phyloP scores from a whole-genome alignment of 2,888 invertebrate species.

The Caenorhabditis zanzibari region DNA sequence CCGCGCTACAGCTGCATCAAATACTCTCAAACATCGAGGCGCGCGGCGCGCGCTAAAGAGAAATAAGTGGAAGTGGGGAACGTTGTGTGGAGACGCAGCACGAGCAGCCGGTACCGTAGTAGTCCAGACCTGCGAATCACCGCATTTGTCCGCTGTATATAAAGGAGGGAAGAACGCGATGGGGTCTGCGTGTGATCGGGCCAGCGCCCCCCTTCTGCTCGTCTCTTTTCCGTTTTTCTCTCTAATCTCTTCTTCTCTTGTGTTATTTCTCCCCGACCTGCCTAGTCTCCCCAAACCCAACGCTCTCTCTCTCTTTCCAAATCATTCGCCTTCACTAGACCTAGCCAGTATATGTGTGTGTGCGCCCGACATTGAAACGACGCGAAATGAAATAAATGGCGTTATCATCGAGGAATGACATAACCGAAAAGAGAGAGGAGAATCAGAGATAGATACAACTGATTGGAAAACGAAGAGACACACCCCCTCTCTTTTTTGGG shows the following conservation, averaged over 20 bases:
- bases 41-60: constrained; percentile 25
- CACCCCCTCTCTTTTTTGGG: constrained; percentile 27
- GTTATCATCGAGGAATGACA: constrained; percentile 46
- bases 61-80: constrained; percentile 5
- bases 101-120: constrained; percentile 58
- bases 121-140: constrained; percentile 65
- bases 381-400: constrained; percentile 37
- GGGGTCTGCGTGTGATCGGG: constrained; percentile 46
- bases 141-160: constrained; percentile 68
- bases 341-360: constrained; percentile 32
- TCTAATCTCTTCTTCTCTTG: neutral
- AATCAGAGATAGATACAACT: constrained; percentile 9
- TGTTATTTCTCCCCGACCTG: neutral
- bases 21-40: constrained; percentile 59
- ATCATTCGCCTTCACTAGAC: constrained; percentile 10
- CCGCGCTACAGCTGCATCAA: constrained; percentile 57
- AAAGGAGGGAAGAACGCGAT: constrained; percentile 56
- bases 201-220: constrained; percentile 44
- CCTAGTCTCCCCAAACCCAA: constrained; percentile 5
- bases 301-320: constrained; percentile 11
- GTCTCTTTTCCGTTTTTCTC: constrained; percentile 47
- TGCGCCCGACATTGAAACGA: constrained; percentile 35
- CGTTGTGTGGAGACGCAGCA: constrained; percentile 48
- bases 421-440: constrained; percentile 31
- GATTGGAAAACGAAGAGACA: constrained; percentile 11